phyloP scores from a whole-genome alignment of 2,113 vertebrate species.

The Mellivora capensis region DNA sequence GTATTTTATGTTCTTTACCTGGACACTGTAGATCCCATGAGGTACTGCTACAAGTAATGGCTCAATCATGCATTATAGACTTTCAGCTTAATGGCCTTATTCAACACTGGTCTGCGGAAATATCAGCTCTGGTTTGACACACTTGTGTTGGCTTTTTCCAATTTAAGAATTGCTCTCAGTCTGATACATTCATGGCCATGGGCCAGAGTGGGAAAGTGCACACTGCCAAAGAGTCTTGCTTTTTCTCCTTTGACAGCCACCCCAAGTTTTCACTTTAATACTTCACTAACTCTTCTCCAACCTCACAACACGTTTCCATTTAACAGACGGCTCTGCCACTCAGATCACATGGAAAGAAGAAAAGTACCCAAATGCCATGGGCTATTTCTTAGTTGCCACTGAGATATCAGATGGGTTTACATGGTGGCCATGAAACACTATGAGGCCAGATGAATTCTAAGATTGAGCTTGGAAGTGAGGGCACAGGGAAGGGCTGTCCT shows the following conservation, averaged over 20 bases:
- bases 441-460: not conserved
- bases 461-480: not conserved
- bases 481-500: not conserved
- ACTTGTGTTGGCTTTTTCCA: not conserved
- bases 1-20: not conserved
- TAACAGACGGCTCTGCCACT: not conserved
- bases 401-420: not conserved
- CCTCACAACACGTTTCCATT: not conserved
- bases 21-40: not conserved
- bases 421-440: not conserved
- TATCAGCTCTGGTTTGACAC: not conserved
- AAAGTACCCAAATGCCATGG: too few species aligned
- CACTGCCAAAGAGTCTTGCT: not conserved
- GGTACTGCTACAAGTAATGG: not conserved
- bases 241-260: not conserved
- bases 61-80: not conserved
- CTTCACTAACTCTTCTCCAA: not conserved
- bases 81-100: not conserved
- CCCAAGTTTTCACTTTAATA: not conserved
- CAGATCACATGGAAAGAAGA: not conserved
- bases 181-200: too few species aligned
- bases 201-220: not conserved
- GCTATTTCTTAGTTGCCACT: not conserved
- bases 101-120: not conserved
- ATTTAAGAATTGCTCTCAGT: not conserved